phyloP scores from a whole-genome alignment of 2,113 vertebrate genomes.

The Ptilonorhynchus violaceus region DNA sequence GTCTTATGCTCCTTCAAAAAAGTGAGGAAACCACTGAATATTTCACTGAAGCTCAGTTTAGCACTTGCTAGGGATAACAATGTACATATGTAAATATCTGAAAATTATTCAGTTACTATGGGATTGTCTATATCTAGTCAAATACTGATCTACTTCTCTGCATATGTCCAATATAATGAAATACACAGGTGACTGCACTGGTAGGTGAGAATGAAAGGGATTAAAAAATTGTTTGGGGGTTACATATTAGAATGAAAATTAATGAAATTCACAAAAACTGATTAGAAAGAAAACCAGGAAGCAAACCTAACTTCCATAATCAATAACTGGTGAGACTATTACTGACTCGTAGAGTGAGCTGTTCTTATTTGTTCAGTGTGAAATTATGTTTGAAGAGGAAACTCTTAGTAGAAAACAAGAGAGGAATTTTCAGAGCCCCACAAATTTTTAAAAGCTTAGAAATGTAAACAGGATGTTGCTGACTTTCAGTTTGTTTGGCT shows the following conservation, averaged over 20 bases:
- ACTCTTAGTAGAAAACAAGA: background rate
- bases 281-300: background rate
- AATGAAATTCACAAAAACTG: background rate
- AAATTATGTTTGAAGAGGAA: background rate
- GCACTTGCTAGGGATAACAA: background rate
- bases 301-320: background rate
- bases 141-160: background rate
- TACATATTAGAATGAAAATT: background rate
- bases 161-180: background rate
- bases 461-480: conserved; percentile 31
- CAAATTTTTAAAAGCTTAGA: background rate
- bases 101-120: background rate
- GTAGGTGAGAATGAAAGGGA: background rate
- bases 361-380: background rate
- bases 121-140: background rate
- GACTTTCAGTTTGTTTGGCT: conserved; percentile 2
- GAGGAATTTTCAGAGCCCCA: background rate
- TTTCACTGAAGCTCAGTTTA: background rate
- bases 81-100: accelerated
- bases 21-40: background rate
- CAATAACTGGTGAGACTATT: background rate
- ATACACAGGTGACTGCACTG: background rate
- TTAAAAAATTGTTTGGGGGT: background rate
- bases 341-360: accelerated
- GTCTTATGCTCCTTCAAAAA: background rate